These are phyloP conservation scores for Magallana gigas DNA, from an alignment of 1,140 invertebrate species.

Conservation along the genomic window DNA sequence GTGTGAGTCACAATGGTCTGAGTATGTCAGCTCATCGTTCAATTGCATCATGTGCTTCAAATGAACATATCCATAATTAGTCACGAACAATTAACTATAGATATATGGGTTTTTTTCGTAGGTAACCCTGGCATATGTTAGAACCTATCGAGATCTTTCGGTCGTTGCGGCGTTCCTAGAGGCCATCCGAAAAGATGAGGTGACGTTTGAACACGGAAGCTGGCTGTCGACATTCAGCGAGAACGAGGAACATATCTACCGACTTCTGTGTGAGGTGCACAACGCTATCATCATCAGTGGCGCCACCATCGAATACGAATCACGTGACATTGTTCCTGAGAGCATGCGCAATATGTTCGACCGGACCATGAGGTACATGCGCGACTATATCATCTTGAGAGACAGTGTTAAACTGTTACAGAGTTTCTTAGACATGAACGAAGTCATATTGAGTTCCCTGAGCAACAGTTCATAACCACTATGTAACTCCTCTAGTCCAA, in stretches of 20 bases:
- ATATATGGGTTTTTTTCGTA: neutral
- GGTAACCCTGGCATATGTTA: neutral
- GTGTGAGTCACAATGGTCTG: too few species aligned
- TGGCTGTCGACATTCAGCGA: neutral
- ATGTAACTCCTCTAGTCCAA: neutral
- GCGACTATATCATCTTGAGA: neutral
- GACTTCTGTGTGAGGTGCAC: neutral
- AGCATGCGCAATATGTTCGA: neutral
- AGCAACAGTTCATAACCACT: neutral
- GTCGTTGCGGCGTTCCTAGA: neutral
- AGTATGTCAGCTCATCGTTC: too few species aligned
- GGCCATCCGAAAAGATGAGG: neutral
- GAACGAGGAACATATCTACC: neutral
- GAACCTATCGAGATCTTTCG: neutral
- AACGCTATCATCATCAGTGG: neutral
- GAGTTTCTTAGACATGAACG: conserved; percentile 10
- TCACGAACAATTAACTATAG: too few species aligned
- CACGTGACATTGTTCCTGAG: neutral
- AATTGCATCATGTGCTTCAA: too few species aligned
- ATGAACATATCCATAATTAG: too few species aligned
- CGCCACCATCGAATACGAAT: neutral
- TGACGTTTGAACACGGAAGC: neutral
- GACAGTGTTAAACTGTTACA: neutral
- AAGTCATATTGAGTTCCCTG: neutral
- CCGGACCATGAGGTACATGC: neutral